Base-by-base conservation (phyloP, 2,888 invertebrate genomes). In the Chalcis sispes region DNA sequence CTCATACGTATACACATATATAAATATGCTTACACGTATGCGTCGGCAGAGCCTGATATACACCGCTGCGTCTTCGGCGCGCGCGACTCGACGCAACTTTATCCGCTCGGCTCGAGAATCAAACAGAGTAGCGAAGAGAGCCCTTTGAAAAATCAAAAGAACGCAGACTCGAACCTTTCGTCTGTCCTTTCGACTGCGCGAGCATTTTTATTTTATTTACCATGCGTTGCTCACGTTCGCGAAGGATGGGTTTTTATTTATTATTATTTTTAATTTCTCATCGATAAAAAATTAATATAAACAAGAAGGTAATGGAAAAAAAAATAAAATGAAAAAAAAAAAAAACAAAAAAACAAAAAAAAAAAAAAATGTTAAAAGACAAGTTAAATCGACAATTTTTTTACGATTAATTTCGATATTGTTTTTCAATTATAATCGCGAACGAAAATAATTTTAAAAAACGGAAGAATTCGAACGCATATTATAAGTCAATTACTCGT, bases 91-190 rank as follows among this genome's bases (percentile, higher is more conserved):
- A 86, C 86, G 87, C 88, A 88, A 88, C 82, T 82, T 80, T 81
- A 84, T 81, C 82, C 81, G 80, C 83, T 73, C 81, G 83, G 79
- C 82, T 80, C 82, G 83, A 83, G 81, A 82, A 81, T 83, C 20
- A 69, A 83, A 86, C 84, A 86, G 84, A 84, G 82, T 84, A 88
- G 88, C 87, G 83, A 84, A 85, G 82, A 84, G 82, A 79, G 82
- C 82, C 83, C 83, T 82, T 79, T 77, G 82, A 80, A 82, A 84
- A 90, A 91, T 91, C 91, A 91, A 89, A 90, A 91, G 91, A 91
- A 91, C 90, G 89, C 90, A 90, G 90, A 90, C 90, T 90, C 90
- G 90, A 90, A 90, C 90, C 90, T 90, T 89, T 70, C 75, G 80
- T 78, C 79, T 75, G 52, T 70, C 73, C 67, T 76, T n/a, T 67